Percentiles rank a stretch among this genome's conserved stretches.
Evolutionary conservation across 2,113 vertebrate genomes (phyloP).

Genomic region (Bambusicola thoracicus): DNA sequence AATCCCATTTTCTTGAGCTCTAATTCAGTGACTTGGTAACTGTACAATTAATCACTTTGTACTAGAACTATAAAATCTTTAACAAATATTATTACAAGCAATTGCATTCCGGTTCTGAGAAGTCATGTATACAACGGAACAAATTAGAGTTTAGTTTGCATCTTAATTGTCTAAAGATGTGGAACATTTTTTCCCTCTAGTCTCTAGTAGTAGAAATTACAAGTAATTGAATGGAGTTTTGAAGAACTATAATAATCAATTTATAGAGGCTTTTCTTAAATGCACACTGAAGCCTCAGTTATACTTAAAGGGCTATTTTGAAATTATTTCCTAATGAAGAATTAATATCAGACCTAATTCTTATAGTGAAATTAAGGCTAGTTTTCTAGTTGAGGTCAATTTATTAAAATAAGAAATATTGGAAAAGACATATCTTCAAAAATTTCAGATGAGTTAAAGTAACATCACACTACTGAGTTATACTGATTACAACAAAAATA

Average conservation of each 20-base stretch:
- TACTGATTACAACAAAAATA: background rate
- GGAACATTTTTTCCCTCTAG: conserved; percentile 66
- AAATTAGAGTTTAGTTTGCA: conserved; percentile 12
- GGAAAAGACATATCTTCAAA: background rate
- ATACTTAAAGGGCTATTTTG: background rate
- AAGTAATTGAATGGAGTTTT: background rate
- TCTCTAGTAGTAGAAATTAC: conserved; percentile 49
- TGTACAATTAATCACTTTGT: conserved; percentile 15
- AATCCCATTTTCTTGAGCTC: background rate
- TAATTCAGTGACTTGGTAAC: conserved; percentile 16
- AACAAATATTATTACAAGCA: background rate
- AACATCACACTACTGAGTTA: background rate
- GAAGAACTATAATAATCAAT: background rate
- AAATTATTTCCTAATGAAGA: background rate
- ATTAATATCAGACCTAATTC: background rate
- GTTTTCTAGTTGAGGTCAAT: background rate
- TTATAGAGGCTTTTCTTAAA: background rate
- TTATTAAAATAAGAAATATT: background rate
- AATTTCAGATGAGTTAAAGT: background rate
- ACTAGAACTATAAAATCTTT: background rate
- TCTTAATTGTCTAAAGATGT: conserved; percentile 5
- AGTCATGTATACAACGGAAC: conserved; percentile 5
- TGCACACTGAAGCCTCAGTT: background rate
- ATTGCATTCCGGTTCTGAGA: background rate
- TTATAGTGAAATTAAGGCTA: background rate